Conservation (phyloP, 2,113 vertebrate species). For the Phylloscopus trochiloides region DNA sequence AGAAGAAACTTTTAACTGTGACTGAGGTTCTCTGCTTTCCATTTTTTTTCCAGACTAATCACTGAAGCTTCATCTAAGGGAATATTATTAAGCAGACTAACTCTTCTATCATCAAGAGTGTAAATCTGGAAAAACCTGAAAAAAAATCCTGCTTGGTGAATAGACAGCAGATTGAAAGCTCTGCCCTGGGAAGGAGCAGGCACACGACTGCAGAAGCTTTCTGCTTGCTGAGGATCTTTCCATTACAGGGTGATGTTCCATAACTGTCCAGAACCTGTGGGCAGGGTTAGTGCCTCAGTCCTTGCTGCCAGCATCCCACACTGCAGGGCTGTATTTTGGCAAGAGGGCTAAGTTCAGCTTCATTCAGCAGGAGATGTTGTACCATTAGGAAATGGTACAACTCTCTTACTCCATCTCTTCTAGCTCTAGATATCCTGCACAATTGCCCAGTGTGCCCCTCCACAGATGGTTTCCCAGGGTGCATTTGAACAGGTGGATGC, state of each 20-base stretch:
- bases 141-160: not conserved
- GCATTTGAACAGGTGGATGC: not conserved
- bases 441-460: not conserved
- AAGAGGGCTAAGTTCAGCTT: not conserved
- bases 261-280: not conserved
- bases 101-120: not conserved
- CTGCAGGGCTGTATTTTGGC: not conserved
- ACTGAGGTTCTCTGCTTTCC: not conserved
- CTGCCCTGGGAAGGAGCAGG: not conserved
- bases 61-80: not conserved
- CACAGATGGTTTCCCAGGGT: not conserved
- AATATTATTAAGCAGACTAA: not conserved
- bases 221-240: not conserved
- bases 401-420: not conserved
- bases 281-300: not conserved
- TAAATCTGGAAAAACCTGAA: slow-evolving; percentile 36
- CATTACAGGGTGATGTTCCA: not conserved
- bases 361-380: not conserved
- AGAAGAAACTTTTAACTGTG: not conserved
- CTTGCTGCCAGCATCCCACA: not conserved
- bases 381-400: not conserved
- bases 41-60: not conserved
- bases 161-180: not conserved
- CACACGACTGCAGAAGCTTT: not conserved
- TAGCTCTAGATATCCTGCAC: not conserved